phyloP scores from a whole-genome alignment of 2,888 invertebrate genomes.

The Pediacus dermestoides region DNA sequence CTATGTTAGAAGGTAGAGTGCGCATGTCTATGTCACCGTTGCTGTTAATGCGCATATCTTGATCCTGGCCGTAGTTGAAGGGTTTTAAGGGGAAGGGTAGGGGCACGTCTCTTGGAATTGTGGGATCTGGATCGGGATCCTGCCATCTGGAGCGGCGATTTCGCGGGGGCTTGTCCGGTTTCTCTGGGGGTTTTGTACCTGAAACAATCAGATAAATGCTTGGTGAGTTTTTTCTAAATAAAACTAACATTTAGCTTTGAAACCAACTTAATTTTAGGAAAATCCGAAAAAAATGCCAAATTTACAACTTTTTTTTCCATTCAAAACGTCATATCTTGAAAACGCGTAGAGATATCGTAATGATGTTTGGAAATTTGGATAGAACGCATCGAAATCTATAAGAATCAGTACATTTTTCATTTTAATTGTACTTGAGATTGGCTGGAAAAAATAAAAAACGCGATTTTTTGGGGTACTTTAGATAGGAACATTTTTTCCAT shows the following conservation, averaged over 20 bases:
- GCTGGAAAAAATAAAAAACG: too few species aligned
- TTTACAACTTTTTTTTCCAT: too few species aligned
- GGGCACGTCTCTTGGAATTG: conserved; percentile 15
- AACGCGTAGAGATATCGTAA: too few species aligned
- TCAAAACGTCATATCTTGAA: too few species aligned
- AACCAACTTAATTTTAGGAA: neutral
- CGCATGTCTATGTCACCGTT: conserved; percentile 51
- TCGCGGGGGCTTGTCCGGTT: conserved; percentile 33
- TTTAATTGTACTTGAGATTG: too few species aligned
- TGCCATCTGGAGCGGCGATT: conserved; percentile 48
- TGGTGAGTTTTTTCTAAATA: too few species aligned
- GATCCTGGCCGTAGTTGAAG: conserved; percentile 43
- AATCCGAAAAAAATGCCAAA: conserved; percentile 7
- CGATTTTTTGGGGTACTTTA: too few species aligned
- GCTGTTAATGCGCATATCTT: conserved; percentile 48
- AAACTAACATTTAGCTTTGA: too few species aligned
- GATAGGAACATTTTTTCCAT: too few species aligned
- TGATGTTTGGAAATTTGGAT: too few species aligned
- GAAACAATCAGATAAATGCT: conserved; percentile 10
- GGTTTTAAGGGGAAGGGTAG: conserved; percentile 33
- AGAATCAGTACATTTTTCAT: too few species aligned
- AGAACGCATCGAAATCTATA: too few species aligned
- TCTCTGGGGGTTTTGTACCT: conserved; percentile 25
- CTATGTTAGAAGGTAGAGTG: conserved; percentile 43
- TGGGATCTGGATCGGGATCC: conserved; percentile 37